A percentile compares a stretch with the other conserved stretches of the same genome.
Evolutionary conservation across 1,140 invertebrate genomes (phyloP).

Genomic region (Thaumetopoea pityocampa): DNA sequence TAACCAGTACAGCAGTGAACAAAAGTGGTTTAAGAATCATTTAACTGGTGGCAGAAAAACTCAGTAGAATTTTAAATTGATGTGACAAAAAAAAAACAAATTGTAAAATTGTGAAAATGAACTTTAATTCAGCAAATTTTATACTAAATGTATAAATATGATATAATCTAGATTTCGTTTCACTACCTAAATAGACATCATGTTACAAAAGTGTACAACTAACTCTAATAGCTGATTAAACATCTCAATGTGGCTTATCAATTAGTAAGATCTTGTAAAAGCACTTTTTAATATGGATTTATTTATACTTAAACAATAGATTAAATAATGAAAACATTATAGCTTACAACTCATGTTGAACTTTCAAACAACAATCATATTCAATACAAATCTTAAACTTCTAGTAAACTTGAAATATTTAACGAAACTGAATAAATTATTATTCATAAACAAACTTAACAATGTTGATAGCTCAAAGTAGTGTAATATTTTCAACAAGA

Average conservation of each 20-base stretch:
- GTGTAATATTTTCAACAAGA: slow-evolving; percentile 72
- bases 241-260: slow-evolving; percentile 72
- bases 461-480: slow-evolving; percentile 74
- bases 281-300: slow-evolving; percentile 67
- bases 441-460: slow-evolving; percentile 76
- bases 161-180: slow-evolving; percentile 75
- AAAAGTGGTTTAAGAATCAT: no score
- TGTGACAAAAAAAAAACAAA: slow-evolving; percentile 43
- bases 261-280: slow-evolving; percentile 74
- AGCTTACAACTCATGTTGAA: slow-evolving; percentile 68
- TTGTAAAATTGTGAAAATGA: slow-evolving; percentile 74
- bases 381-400: slow-evolving; percentile 69
- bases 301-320: slow-evolving; percentile 74
- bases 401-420: slow-evolving; percentile 75
- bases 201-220: slow-evolving; percentile 76
- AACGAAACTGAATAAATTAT: slow-evolving; percentile 76
- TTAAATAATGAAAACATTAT: slow-evolving; percentile 69
- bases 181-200: slow-evolving; percentile 74
- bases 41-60: no score
- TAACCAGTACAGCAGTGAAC: no score
- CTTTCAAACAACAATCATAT: slow-evolving; percentile 65
- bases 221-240: slow-evolving; percentile 75
- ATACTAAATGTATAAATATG: slow-evolving; percentile 76
- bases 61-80: no score
- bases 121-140: slow-evolving; percentile 76